A percentile compares a stretch with the other conserved stretches of the same genome.
Conservation (phyloP, 2,888 invertebrate species). For the Scelioninae gen. 1 region DNA sequence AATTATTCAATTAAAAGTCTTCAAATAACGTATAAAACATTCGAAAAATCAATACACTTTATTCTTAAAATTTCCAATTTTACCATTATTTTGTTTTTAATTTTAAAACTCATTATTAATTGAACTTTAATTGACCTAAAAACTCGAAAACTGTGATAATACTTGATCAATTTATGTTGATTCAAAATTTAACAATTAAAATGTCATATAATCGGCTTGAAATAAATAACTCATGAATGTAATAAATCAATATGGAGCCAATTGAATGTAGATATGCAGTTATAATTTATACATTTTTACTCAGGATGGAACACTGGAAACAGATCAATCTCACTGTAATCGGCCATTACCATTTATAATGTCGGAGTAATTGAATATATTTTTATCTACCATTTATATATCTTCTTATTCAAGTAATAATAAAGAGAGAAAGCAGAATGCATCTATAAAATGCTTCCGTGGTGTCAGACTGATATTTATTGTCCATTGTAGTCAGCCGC, state of each 20-base stretch:
- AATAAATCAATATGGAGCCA: conserved; percentile 18
- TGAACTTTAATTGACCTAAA: too few relatives aligned
- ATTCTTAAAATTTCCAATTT: too few relatives aligned
- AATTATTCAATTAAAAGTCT: too few relatives aligned
- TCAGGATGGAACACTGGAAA: conserved; percentile 20
- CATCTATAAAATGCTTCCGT: neutral
- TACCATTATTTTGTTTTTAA: too few relatives aligned
- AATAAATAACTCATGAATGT: neutral
- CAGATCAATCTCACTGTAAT: conserved; percentile 34
- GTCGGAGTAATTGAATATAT: conserved; percentile 35
- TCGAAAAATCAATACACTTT: too few relatives aligned
- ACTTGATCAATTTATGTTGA: too few relatives aligned
- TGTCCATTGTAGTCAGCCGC: conserved; percentile 6
- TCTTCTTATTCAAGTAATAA: conserved; percentile 11
- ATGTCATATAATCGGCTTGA: too few relatives aligned
- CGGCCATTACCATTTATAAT: conserved; percentile 9
- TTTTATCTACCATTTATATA: conserved; percentile 30
- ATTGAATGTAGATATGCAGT: conserved; percentile 15
- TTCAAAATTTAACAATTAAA: too few relatives aligned
- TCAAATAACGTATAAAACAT: too few relatives aligned
- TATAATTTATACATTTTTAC: conserved; percentile 23
- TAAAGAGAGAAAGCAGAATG: conserved; percentile 25
- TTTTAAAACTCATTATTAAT: too few relatives aligned
- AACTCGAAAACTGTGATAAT: too few relatives aligned
- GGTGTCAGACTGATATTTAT: conserved; percentile 29